phyloP scores from a whole-genome alignment of 2,888 invertebrate genomes.

The Lasiommata megera region DNA sequence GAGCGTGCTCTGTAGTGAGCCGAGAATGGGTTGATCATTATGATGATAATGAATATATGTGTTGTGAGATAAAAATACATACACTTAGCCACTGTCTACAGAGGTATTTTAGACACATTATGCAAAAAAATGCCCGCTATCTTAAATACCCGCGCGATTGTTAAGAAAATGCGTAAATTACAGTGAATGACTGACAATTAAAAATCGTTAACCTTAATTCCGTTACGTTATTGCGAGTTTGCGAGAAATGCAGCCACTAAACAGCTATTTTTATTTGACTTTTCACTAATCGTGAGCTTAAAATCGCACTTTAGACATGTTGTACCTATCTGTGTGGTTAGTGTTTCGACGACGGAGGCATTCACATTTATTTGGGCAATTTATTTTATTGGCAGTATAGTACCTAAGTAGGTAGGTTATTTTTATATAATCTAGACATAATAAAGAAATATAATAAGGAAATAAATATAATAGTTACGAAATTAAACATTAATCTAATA shows the following conservation, averaged over 20 bases:
- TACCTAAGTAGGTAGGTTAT: too few species aligned
- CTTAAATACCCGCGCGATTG: neutral
- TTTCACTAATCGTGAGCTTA: neutral
- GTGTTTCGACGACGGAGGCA: neutral
- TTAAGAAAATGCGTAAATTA: neutral
- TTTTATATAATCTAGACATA: too few species aligned
- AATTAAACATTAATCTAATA: too few species aligned
- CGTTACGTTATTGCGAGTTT: neutral
- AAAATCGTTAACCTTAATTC: neutral
- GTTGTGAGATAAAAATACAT: too few species aligned
- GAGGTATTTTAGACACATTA: too few species aligned
- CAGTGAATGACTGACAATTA: neutral
- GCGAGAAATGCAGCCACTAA: neutral
- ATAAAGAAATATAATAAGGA: too few species aligned
- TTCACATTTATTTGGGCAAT: neutral
- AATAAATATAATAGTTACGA: too few species aligned
- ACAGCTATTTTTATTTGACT: conserved; percentile 2
- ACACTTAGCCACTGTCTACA: too few species aligned
- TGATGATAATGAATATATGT: too few species aligned
- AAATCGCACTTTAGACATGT: neutral
- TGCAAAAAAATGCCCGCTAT: neutral
- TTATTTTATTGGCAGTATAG: too few species aligned
- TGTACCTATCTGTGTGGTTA: neutral
- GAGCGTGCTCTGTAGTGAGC: too few species aligned
- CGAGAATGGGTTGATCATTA: too few species aligned